Evolutionary conservation across 2,797 vertebrate species (phyloP), one percentile per base, ranked within the genome.

Genomic region (Microhierax caerulescens): DNA sequence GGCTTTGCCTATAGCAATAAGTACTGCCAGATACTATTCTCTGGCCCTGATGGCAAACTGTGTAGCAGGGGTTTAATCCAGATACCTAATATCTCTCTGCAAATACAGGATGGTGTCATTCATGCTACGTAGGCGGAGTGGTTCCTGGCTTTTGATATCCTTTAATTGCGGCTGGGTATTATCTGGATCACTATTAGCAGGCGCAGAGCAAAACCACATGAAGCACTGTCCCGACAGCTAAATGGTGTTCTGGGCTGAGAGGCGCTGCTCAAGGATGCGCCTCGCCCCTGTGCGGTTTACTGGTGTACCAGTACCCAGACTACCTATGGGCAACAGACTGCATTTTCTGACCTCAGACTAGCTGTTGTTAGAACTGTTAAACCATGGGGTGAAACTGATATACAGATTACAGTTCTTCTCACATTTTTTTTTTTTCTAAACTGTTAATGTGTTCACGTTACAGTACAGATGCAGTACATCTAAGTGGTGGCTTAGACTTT

Each of bases 181-280:
- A 10, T 34, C 48, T 36, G 22, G 24, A n/a, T 47, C 15, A 37
- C 6, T 12, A 19, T 17, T 72, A 81, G 21, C 43, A 64, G 22
- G 17, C 32, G 24, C 9, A 60, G 22, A 15, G 24, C 39, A 75
- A 91, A 93, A 45, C 2, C n/a, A 64, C 0, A 1, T 0, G 2
- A 43, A 13, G 8, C 25, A 28, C 4, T 23, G 28, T 43, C 24
- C 12, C n/a, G 43, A 27, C 21, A 47, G 21, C 17, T 82, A 45
- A 59, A n/a, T 27, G 11, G 4, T 20, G 7, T n/a, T 56, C 24
- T 54, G 39, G 27, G 72, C 36, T 2, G 4, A 47, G n/a, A 30
- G 16, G 39, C 28, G 17, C 13, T 5, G 34, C 16, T 59, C 48
- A 63, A 57, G 48, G 36, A 59, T 67, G 5, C 39, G 14, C 30